Conservation (phyloP, 1,140 invertebrate species). For the Micrasema longulum region DNA sequence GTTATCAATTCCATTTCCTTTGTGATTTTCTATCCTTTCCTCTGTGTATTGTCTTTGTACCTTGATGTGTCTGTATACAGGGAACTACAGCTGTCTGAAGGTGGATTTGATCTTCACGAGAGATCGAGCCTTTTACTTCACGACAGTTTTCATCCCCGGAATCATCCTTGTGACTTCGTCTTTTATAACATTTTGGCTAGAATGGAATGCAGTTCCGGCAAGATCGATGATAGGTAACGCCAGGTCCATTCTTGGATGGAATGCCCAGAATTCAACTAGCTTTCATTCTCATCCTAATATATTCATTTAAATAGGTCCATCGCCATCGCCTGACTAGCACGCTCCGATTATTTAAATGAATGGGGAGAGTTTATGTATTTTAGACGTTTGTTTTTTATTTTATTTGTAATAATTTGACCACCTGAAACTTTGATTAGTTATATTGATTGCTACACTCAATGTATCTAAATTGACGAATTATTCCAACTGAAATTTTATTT, state of each 20-base stretch:
- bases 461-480: too few species aligned
- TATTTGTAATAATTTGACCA: neutral
- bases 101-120: conserved; percentile 85
- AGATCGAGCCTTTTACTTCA: conserved; percentile 90
- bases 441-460: too few species aligned
- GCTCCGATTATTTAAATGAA: neutral
- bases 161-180: conserved; percentile 91
- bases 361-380: conserved; percentile 3
- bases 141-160: conserved; percentile 91
- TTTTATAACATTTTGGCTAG: conserved; percentile 93
- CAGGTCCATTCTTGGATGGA: conserved; percentile 53
- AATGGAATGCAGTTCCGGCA: conserved; percentile 92
- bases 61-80: conserved; percentile 63
- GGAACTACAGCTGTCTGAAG: conserved; percentile 91
- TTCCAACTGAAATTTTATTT: too few species aligned
- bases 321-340: conserved; percentile 37
- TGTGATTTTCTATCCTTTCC: neutral
- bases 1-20: neutral
- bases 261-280: neutral
- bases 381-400: neutral
- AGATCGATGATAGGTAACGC: conserved; percentile 86
- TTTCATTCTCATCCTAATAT: conserved; percentile 14
- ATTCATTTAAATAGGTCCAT: conserved; percentile 25
- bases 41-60: conserved; percentile 27
- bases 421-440: neutral